A percentile compares a stretch with the other conserved stretches of the same genome.
Conservation (phyloP, 1,140 invertebrate genomes). For the Atopsyche davidsoni region DNA sequence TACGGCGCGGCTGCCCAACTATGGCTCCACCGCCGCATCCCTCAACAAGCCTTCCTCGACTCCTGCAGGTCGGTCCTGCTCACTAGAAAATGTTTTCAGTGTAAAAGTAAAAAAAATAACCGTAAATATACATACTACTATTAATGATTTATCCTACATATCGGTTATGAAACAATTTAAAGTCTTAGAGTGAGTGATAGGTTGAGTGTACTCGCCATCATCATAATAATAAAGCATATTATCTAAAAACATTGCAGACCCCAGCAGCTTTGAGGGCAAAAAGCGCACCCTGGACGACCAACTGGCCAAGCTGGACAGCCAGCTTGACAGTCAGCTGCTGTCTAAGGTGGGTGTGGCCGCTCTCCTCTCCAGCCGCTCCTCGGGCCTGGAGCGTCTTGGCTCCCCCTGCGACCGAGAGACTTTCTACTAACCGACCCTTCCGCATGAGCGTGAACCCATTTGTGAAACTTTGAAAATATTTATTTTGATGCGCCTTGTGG, state of each 20-base stretch:
- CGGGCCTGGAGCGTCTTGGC: slow-evolving; percentile 20
- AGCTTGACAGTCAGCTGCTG: slow-evolving; percentile 54
- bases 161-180: no score
- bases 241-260: no score
- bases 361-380: slow-evolving; percentile 18
- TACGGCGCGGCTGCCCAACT: slow-evolving; percentile 20
- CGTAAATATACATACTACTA: no score
- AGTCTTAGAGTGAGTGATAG: no score
- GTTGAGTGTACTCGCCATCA: no score
- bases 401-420: slow-evolving; percentile 22
- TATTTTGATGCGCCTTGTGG: no score
- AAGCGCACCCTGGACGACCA: slow-evolving; percentile 75
- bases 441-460: no score
- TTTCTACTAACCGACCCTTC: slow-evolving; percentile 28
- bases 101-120: no score
- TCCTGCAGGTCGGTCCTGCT: no score
- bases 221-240: not conserved
- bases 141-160: no score
- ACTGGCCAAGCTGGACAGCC: slow-evolving; percentile 72
- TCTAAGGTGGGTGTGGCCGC: slow-evolving; percentile 58
- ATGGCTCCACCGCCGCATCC: slow-evolving; percentile 28
- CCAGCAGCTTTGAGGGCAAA: slow-evolving; percentile 58
- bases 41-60: slow-evolving; percentile 21
- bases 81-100: no score
- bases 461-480: no score